Conservation (phyloP, 2,888 invertebrate genomes). For the Leucophora obtusa region DNA sequence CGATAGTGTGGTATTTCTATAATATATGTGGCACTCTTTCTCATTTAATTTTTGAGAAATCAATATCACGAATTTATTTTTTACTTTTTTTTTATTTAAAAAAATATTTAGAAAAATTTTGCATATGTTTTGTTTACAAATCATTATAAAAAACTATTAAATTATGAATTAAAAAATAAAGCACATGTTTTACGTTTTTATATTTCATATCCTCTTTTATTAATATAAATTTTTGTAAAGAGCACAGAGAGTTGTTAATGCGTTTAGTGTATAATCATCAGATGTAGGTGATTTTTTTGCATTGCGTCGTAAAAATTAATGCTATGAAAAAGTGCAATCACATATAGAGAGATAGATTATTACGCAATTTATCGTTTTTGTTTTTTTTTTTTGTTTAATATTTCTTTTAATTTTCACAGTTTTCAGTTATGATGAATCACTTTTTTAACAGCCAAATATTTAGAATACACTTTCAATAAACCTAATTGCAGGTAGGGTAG, state of each 20-base stretch:
- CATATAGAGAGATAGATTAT: conserved; percentile 21
- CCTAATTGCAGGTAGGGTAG: conserved; percentile 18
- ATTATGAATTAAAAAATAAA: conserved; percentile 25
- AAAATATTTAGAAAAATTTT: conserved; percentile 2
- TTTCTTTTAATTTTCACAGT: neutral
- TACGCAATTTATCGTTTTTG: conserved; percentile 47
- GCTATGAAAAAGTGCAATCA: conserved; percentile 19
- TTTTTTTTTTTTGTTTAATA: neutral
- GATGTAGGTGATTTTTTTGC: conserved; percentile 12
- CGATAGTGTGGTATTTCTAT: conserved; percentile 17
- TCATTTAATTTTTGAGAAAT: conserved; percentile 27
- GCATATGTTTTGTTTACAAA: conserved; percentile 41
- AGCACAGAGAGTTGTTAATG: conserved; percentile 6
- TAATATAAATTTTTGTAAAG: neutral
- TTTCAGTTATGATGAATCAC: conserved; percentile 18
- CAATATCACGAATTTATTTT: conserved; percentile 29
- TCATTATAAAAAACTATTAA: conserved; percentile 29
- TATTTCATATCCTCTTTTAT: neutral
- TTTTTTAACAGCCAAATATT: neutral
- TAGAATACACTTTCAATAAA: conserved; percentile 10
- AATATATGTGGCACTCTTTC: neutral
- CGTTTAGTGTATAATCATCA: neutral
- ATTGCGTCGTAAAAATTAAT: conserved; percentile 40
- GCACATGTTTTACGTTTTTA: conserved; percentile 35
- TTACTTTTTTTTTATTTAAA: conserved; percentile 7